Base-by-base conservation (phyloP, 2,113 vertebrate genomes). In the Junco hyemalis region DNA sequence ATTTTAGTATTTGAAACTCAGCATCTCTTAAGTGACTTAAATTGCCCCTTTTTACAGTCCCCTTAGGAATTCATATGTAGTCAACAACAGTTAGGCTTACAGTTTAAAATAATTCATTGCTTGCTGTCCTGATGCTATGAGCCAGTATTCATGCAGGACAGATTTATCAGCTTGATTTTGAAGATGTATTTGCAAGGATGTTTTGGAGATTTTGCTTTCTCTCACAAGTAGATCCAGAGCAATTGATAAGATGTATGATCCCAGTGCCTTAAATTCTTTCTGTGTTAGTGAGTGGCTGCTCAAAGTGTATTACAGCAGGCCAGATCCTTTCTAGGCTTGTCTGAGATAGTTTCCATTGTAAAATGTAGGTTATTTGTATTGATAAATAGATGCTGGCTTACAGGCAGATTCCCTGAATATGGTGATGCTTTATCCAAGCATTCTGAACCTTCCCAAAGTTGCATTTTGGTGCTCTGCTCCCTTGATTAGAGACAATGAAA, bases 31-130 rank as follows among this genome's bases (percentile, higher is more conserved):
- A 84, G 35, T 0, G 0, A 86, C 38, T 88, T 71, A 35, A 91
- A 90, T 89, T 86, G 33, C 35, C 14, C 15, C 23, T 48, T 71
- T 86, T 92, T 76, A 69, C 29, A 81, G 11, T 90, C 28, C 57
- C 50, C 8, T 78, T 71, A 69, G 56, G 69, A 85, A 59, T 76
- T 72, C 8, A 13, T 72, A 84, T 84, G 84, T 89, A 86, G 59
- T 68, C 71, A 96, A 74, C 36, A 85, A 24, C 68, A 48, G 23
- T 81, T 61, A 82, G 36, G 23, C 70, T 66, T 93, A n/a, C 44
- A 33, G 24, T 59, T 80, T 53, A 40, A 83, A 92, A 85, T 28
- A 85, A 80, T 69, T 76, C 7, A 38, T 60, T 61, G 28, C 50
- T 88, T 24, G 7, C 38, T 72, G n/a, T 68, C 35, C 42, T 81